Evolutionary conservation across 2,888 invertebrate genomes (phyloP).

Genomic region (Andrena bicolor): DNA sequence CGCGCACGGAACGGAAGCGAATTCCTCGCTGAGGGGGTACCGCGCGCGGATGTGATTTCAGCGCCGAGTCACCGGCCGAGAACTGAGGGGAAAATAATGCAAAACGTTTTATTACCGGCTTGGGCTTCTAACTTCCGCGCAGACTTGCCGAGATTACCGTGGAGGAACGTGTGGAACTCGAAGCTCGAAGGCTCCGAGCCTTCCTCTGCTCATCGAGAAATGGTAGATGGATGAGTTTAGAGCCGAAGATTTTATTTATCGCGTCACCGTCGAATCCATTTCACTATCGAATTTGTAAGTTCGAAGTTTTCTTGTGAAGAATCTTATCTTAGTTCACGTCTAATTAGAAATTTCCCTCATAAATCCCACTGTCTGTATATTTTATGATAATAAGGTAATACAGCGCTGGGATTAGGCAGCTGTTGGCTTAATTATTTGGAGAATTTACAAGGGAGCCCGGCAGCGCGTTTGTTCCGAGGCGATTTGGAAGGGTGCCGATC

Average conservation of each 20-base stretch:
- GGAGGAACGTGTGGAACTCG: conserved; percentile 30
- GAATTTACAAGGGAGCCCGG: neutral
- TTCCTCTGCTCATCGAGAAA: neutral
- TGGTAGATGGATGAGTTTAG: neutral
- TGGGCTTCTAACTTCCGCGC: conserved; percentile 35
- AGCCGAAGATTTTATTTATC: neutral
- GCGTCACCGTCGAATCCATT: neutral
- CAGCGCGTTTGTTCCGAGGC: neutral
- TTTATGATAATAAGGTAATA: neutral
- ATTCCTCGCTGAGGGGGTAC: conserved; percentile 26
- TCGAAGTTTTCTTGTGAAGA: neutral
- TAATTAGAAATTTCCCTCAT: neutral
- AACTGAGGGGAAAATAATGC: conserved; percentile 22
- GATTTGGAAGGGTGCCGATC: conserved; percentile 37
- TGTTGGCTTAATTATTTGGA: conserved; percentile 37
- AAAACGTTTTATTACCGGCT: conserved; percentile 35
- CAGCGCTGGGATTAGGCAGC: neutral
- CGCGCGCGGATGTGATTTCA: conserved; percentile 41
- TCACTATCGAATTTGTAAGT: neutral
- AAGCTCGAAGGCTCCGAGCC: neutral
- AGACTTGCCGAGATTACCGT: conserved; percentile 31
- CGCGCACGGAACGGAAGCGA: conserved; percentile 11
- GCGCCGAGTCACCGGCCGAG: neutral
- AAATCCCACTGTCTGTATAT: neutral
- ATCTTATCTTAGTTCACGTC: no score